Evolutionary conservation across 64 coral and sea anemone species (phyloP), one percentile per base, ranked within the genome.

Genomic region (Dendrophyllia cribrosa): DNA sequence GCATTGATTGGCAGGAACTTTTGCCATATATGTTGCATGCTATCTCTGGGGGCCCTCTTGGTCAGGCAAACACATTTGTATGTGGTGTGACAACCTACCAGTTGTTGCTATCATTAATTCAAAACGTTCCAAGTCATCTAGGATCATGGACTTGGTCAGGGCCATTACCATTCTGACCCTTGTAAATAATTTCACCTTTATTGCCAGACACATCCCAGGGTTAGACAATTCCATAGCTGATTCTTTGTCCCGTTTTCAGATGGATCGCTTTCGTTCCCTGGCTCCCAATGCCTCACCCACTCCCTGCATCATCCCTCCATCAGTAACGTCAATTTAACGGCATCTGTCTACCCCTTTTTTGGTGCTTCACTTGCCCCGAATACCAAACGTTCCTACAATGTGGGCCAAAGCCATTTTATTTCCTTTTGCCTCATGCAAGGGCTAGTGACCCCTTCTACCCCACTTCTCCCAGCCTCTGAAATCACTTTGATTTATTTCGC

Each of bases 1-100:
- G 85, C 85, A 87, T 87, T 56, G 67, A 7, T 73, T 87, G 85
- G 85, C 24, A 72, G 52, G 68, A 87, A 50, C 68, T 72, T 72
- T 87, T 73, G 3, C 67, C 5, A 22, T 87, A 1, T 51, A 52
- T 8, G 1, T 87, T 34, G 80, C 80, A 1, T n/a, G n/a, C n/a
- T n/a, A n/a, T n/a, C n/a, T n/a, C n/a, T n/a, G n/a, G n/a, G n/a
- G n/a, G n/a, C n/a, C 4, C 10, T 46, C n/a, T 16, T 84, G 58
- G 58, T 26, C 58, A 4, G 16, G n/a, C 4, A 84, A 66, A 66
- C 80, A 45, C 6, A 84, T 84, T 65, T 9, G 22, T 43, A 14
- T 84, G 1, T 87, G 15, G 9, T 72, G 85, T 8, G 85, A 87
- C 51, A 87, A 87, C 50, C 8, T 17, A 7, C 16, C 46, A 6